Evolutionary conservation across 2,113 vertebrate species (phyloP).

Genomic region (Nycticryphes semicollaris): DNA sequence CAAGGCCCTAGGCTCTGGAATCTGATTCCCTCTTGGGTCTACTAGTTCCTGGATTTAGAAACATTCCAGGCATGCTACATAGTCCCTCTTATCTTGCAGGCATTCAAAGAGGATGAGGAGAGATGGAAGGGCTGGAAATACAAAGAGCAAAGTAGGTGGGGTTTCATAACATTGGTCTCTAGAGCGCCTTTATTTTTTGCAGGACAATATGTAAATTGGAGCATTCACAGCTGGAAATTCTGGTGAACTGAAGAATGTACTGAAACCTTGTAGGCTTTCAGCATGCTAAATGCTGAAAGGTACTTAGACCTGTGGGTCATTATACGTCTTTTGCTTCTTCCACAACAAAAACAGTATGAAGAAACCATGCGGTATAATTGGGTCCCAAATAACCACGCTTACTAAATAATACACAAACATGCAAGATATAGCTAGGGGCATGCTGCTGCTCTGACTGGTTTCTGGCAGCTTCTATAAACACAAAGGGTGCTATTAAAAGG

Average conservation of each 20-base stretch:
- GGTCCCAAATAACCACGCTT: not conserved
- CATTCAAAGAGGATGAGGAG: not conserved
- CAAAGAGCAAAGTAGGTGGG: not conserved
- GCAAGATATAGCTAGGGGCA: not conserved
- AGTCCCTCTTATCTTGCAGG: not conserved
- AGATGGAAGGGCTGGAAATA: not conserved
- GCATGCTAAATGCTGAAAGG: not conserved
- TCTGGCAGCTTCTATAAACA: not conserved
- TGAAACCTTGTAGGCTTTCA: not conserved
- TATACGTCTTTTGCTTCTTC: not conserved
- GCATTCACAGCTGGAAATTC: not conserved
- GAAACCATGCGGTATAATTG: not conserved
- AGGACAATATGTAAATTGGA: not conserved
- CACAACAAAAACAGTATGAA: not conserved
- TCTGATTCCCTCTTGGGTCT: not conserved
- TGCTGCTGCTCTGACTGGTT: not conserved
- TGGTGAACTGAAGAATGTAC: not conserved
- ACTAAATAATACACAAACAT: conserved; percentile 13
- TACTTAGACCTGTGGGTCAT: not conserved
- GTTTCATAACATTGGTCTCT: not conserved
- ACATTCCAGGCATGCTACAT: not conserved
- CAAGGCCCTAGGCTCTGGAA: not conserved
- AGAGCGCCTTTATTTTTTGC: not conserved
- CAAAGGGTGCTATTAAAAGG: not conserved
- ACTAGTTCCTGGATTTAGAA: not conserved